Percentiles rank a stretch among this genome's conserved stretches.
These are phyloP conservation scores for Gopherus flavomarginatus DNA, from an alignment of 2,113 vertebrate genomes.

Conservation along the genomic window DNA sequence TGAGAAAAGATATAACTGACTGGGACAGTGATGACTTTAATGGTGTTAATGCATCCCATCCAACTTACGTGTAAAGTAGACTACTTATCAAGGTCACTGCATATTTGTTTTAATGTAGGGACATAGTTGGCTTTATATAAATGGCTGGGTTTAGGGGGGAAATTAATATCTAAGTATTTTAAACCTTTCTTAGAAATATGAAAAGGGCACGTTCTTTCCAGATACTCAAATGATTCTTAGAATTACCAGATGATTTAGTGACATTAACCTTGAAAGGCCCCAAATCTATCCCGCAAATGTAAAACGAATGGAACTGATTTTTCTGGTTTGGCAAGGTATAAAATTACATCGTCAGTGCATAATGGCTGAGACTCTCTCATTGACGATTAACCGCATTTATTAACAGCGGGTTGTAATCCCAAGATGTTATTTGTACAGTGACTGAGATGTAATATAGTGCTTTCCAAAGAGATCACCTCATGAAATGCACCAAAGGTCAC, in stretches of 20 bases:
- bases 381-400: conserved; percentile 76
- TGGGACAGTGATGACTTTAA: conserved; percentile 42
- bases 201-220: conserved; percentile 25
- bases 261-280: conserved; percentile 71
- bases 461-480: conserved; percentile 49
- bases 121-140: not conserved
- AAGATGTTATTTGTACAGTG: conserved; percentile 65
- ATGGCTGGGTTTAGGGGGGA: not conserved
- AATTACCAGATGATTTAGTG: conserved; percentile 69
- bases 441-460: conserved; percentile 32
- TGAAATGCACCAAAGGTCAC: conserved; percentile 65
- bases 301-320: conserved; percentile 66
- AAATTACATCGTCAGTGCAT: conserved; percentile 71
- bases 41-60: conserved; percentile 35
- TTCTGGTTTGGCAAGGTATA: conserved; percentile 74
- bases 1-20: conserved; percentile 53
- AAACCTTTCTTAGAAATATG: not conserved
- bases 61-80: conserved; percentile 21
- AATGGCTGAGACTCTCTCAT: conserved; percentile 68
- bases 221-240: conserved; percentile 54
- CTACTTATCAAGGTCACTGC: conserved; percentile 52
- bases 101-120: conserved; percentile 49
- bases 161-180: conserved; percentile 1
- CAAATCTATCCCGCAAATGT: conserved; percentile 58
- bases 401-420: conserved; percentile 57